A percentile compares a stretch with the other conserved stretches of the same genome.
Conservation (phyloP, 2,797 vertebrate genomes). For the Chiloscyllium punctatum region DNA sequence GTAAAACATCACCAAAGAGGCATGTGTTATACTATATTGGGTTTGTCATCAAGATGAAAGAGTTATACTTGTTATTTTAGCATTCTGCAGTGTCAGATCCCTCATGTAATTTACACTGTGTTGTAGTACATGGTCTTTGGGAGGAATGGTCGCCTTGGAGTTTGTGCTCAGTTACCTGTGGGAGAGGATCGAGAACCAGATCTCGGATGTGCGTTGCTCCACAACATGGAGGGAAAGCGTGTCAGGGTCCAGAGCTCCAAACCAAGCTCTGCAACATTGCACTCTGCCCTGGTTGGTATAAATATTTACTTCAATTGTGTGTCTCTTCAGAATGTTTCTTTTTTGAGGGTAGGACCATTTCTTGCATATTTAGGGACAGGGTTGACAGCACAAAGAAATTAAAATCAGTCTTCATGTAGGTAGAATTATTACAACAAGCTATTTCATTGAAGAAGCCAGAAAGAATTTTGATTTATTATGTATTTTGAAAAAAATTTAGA, state of each 20-base stretch:
- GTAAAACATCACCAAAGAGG: neutral
- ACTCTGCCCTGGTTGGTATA: conserved; percentile 86
- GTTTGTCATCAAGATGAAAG: conserved; percentile 15
- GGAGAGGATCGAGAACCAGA: conserved; percentile 81
- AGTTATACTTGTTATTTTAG: conserved; percentile 13
- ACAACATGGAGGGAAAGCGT: conserved; percentile 65
- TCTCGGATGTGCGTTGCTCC: conserved; percentile 75
- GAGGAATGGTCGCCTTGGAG: conserved; percentile 91
- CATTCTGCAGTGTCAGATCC: conserved; percentile 34
- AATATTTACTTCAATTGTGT: conserved; percentile 43
- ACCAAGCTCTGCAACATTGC: conserved; percentile 90
- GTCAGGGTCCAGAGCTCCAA: conserved; percentile 74
- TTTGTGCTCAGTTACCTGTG: conserved; percentile 90
- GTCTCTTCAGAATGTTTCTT: conserved; percentile 11
- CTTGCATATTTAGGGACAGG: neutral
- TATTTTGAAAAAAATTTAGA: neutral
- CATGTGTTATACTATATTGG: neutral
- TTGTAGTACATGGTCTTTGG: conserved; percentile 84
- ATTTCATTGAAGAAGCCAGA: neutral
- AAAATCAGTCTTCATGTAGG: neutral
- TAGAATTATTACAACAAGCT: neutral
- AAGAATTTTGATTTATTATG: neutral
- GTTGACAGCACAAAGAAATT: neutral
- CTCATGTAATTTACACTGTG: conserved; percentile 61
- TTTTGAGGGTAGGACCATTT: neutral